Percentiles rank a stretch among this genome's conserved stretches.
phyloP scores from a whole-genome alignment of 2,797 vertebrate species.

The Catostomus latipinnis region DNA sequence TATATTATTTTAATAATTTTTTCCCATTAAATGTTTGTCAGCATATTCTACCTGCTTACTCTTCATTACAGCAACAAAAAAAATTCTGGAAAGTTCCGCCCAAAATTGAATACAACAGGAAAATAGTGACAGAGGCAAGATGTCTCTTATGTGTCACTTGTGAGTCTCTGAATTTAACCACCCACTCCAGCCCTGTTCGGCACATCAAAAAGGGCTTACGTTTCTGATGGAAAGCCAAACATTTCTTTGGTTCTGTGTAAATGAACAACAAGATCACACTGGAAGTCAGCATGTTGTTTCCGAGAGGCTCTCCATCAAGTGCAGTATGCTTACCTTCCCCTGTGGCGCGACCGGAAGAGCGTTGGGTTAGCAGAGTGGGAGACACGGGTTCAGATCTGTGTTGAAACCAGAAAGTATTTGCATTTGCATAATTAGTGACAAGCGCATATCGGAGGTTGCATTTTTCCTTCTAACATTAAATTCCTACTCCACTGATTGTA shows the following conservation, averaged over 20 bases:
- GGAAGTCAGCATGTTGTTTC: too few species aligned
- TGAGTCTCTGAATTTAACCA: constrained; percentile 45
- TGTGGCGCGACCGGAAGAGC: too few species aligned
- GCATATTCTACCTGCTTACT: constrained; percentile 45
- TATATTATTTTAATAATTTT: neutral
- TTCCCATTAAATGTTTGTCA: constrained; percentile 48
- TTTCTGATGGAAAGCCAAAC: constrained; percentile 63
- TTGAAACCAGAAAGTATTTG: too few species aligned
- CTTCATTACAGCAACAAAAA: constrained; percentile 29
- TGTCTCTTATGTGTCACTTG: constrained; percentile 44
- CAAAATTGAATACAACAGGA: constrained; percentile 52
- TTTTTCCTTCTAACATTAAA: too few species aligned
- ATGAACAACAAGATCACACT: too few species aligned
- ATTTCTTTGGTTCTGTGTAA: constrained; percentile 32
- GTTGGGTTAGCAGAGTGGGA: too few species aligned
- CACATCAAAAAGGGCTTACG: constrained; percentile 59
- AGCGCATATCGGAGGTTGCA: too few species aligned
- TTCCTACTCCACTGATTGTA: too few species aligned
- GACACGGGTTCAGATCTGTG: too few species aligned
- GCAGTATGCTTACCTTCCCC: too few species aligned
- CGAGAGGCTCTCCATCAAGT: too few species aligned
- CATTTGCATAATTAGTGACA: too few species aligned
- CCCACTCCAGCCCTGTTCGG: constrained; percentile 49
- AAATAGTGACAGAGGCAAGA: constrained; percentile 44
- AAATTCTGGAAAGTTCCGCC: constrained; percentile 57